Conservation (phyloP, 2,797 vertebrate genomes). For the Leptatherina wallacei region DNA sequence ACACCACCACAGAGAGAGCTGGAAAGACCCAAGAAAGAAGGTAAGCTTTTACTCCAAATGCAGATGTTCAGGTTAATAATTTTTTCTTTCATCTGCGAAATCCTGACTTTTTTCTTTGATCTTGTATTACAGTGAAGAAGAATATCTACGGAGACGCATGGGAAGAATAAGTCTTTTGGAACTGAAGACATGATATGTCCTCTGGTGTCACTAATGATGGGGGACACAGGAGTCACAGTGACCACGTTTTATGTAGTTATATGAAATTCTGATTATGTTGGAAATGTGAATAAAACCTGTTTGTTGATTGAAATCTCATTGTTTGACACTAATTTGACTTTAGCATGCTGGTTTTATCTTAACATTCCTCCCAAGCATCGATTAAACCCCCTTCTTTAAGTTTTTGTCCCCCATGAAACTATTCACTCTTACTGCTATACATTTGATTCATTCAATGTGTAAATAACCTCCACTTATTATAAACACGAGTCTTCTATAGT, state of each 20-base stretch:
- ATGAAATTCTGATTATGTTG: constrained; percentile 24
- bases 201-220: background rate
- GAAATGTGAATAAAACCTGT: constrained; percentile 46
- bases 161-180: constrained; percentile 87
- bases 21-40: constrained; percentile 77
- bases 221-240: background rate
- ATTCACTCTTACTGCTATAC: background rate
- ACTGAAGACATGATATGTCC: background rate
- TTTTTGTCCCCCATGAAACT: background rate
- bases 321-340: background rate
- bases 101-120: background rate
- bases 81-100: background rate
- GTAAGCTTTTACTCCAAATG: constrained; percentile 69
- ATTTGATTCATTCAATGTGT: background rate
- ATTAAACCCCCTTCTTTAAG: background rate
- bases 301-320: background rate
- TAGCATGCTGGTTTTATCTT: background rate
- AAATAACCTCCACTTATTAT: background rate
- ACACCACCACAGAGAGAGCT: constrained; percentile 68
- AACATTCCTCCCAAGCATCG: background rate
- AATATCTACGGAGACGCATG: constrained; percentile 94
- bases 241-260: constrained; percentile 29
- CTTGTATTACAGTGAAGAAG: constrained; percentile 86
- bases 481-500: background rate
- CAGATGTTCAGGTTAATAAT: background rate